Evolutionary conservation across 2,797 vertebrate species (phyloP), one percentile per base, ranked within the genome.

Genomic region (Aulostomus chinensis): DNA sequence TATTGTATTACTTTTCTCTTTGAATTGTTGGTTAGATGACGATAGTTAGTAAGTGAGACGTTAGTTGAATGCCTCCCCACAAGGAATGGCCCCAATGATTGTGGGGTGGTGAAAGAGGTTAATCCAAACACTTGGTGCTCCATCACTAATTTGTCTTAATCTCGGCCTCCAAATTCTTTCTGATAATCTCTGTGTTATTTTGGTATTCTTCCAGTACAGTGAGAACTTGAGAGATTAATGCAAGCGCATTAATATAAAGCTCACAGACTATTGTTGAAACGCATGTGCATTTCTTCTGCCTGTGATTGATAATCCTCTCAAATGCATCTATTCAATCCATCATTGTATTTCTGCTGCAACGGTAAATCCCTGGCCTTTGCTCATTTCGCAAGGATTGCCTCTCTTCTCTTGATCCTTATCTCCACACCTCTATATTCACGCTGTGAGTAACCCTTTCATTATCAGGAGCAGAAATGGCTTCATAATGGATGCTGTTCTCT

Each of bases 401-500:
- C 10, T 25, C 25, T 18, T 13, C 18, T 34, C 29, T 32, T 32
- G 3, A 22, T 43, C 39, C 11, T 53, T 31, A 42, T 25, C 26
- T 50, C 11, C 28, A n/a, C 58, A 40, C 41, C 16, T 57, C 42
- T 39, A 18, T 4, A 35, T 25, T 17, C 17, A n/a, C 14, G 18
- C 39, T 28, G 17, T 25, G 38, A 47, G 14, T 10, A 13, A 58
- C 36, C 37, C 55, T 26, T 15, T 61, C 24, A 6, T 36, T 47
- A 47, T 39, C 31, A 30, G 33, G 43, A 58, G 30, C 25, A 41
- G 38, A 33, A 10, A 57, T 16, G 39, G 34, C 32, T 30, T 40
- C 22, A 25, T 47, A 60, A 61, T 73, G 62, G 58, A 49, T 41
- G 47, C 55, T 38, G 47, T 11, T 39, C 46, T 58, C 41, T 35